A percentile compares a stretch with the other conserved stretches of the same genome.
Evolutionary conservation across 2,888 invertebrate species (phyloP).

Genomic region (Yponomeuta evonymella): DNA sequence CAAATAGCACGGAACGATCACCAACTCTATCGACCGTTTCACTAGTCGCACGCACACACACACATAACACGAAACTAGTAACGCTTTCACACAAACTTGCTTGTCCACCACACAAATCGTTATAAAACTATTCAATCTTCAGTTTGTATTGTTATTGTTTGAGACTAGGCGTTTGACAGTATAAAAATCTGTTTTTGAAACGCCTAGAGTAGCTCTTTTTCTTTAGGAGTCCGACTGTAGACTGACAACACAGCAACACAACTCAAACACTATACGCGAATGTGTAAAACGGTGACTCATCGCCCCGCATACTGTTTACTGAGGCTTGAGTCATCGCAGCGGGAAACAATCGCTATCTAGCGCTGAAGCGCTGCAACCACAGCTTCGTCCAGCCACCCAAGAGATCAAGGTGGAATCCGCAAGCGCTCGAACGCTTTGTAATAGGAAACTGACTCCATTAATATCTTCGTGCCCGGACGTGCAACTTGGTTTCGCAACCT

Average conservation of each 20-base stretch:
- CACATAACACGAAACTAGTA: conserved; percentile 53
- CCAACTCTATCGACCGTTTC: conserved; percentile 70
- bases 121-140: conserved; percentile 38
- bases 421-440: conserved; percentile 60
- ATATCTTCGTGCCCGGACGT: conserved; percentile 73
- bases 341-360: conserved; percentile 41
- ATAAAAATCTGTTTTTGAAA: conserved; percentile 57
- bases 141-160: conserved; percentile 37
- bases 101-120: conserved; percentile 45
- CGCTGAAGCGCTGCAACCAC: conserved; percentile 56
- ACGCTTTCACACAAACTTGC: conserved; percentile 69
- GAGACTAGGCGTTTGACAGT: conserved; percentile 62
- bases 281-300: conserved; percentile 77
- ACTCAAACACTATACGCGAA: conserved; percentile 75
- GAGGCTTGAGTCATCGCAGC: conserved; percentile 72
- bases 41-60: conserved; percentile 68
- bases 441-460: conserved; percentile 62
- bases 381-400: conserved; percentile 26
- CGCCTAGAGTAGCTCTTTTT: conserved; percentile 59
- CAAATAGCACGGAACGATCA: conserved; percentile 64
- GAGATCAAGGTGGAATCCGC: conserved; percentile 35
- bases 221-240: conserved; percentile 71
- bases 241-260: conserved; percentile 62
- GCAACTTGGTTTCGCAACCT: conserved; percentile 41
- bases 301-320: conserved; percentile 77